A percentile compares a stretch with the other conserved stretches of the same genome.
Conservation (phyloP, 2,113 vertebrate species). For the Marcusenius ussheri region DNA sequence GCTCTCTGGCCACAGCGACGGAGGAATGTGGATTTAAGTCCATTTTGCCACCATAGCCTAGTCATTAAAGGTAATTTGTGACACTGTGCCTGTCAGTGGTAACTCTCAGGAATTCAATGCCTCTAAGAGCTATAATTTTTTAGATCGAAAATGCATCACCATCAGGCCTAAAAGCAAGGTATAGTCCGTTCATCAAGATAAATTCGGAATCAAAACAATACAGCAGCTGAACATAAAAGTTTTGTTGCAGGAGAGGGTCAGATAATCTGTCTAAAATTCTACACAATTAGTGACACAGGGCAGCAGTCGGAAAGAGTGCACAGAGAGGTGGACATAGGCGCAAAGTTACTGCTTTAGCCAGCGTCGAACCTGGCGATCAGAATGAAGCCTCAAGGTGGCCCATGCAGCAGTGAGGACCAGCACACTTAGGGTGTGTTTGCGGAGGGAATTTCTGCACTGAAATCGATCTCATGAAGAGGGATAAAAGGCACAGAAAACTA, state of each 20-base stretch:
- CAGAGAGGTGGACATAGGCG: neutral
- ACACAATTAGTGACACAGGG: neutral
- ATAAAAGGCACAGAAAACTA: neutral
- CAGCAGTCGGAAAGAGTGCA: neutral
- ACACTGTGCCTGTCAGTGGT: constrained; percentile 10
- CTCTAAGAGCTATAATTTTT: constrained; percentile 2
- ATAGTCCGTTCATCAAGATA: constrained; percentile 15
- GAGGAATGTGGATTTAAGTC: constrained; percentile 8
- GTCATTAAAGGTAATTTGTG: constrained; percentile 24
- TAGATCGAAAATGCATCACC: neutral
- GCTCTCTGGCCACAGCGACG: neutral
- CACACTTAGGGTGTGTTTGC: neutral
- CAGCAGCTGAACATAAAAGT: constrained; percentile 5
- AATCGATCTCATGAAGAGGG: neutral
- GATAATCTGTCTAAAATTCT: constrained; percentile 1
- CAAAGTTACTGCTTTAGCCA: neutral
- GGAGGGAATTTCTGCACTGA: neutral
- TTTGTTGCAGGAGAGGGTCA: neutral
- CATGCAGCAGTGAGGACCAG: neutral
- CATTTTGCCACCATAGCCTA: constrained; percentile 13
- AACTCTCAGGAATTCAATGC: neutral
- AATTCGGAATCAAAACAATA: constrained; percentile 14
- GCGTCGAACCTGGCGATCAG: neutral
- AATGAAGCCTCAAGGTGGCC: neutral
- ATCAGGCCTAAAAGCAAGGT: constrained; percentile 15